Conservation (phyloP, 2,888 invertebrate species). For the Trichogramma evanescens region DNA sequence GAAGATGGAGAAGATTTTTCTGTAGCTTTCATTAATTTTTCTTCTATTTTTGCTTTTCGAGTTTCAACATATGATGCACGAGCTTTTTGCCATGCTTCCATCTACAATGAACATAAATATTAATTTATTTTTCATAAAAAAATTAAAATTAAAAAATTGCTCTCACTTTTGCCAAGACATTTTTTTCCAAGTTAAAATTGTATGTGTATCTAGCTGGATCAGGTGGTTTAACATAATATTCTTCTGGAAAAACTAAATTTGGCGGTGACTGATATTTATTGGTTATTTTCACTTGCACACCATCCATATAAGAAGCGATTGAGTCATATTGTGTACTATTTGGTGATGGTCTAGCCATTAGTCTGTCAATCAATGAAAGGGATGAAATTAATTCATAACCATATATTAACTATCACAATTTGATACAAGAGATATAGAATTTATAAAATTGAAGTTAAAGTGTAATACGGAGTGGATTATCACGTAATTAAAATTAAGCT, state of each 20-base stretch:
- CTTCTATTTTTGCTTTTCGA: conserved; percentile 56
- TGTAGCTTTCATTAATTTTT: conserved; percentile 53
- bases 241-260: conserved; percentile 57
- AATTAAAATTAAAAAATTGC: background rate
- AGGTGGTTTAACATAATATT: conserved; percentile 50
- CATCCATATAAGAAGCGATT: conserved; percentile 64
- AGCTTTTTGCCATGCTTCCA: conserved; percentile 63
- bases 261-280: conserved; percentile 80
- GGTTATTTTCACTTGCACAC: conserved; percentile 80
- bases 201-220: conserved; percentile 56
- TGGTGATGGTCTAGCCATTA: conserved; percentile 35
- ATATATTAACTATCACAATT: too few species aligned
- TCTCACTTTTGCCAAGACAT: conserved; percentile 57
- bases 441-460: too few species aligned
- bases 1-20: conserved; percentile 48
- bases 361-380: background rate
- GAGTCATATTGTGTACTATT: conserved; percentile 40
- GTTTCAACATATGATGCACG: conserved; percentile 59
- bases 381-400: too few species aligned
- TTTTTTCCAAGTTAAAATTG: conserved; percentile 67
- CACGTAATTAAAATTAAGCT: too few species aligned
- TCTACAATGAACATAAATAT: conserved; percentile 33
- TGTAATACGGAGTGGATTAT: too few species aligned
- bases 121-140: background rate
- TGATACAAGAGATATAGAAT: too few species aligned